These are phyloP conservation scores for Neodiprion lecontei DNA, from an alignment of 1,140 invertebrate species.

Conservation along the genomic window DNA sequence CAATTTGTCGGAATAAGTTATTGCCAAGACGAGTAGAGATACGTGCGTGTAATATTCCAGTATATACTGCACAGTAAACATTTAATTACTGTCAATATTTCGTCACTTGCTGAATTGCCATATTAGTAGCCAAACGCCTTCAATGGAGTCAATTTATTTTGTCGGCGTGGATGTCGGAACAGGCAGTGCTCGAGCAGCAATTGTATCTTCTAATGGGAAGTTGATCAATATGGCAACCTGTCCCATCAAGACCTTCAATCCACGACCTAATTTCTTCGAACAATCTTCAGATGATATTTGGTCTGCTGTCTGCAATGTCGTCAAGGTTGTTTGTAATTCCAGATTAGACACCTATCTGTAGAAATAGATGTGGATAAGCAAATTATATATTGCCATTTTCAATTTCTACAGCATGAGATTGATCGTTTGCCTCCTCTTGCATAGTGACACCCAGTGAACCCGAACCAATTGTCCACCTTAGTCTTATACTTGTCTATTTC, in stretches of 20 bases:
- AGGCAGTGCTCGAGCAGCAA: conserved; percentile 83
- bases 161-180: conserved; percentile 95
- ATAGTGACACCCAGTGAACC: too few species aligned
- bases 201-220: conserved; percentile 74
- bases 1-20: too few species aligned
- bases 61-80: too few species aligned
- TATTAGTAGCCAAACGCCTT: not conserved
- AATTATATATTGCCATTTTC: not conserved
- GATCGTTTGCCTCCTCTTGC: not conserved
- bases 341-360: too few species aligned
- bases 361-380: too few species aligned
- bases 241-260: conserved; percentile 80
- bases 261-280: conserved; percentile 81
- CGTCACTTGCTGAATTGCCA: too few species aligned
- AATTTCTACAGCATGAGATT: not conserved
- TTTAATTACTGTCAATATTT: too few species aligned
- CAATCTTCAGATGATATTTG: conserved; percentile 95
- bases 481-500: too few species aligned
- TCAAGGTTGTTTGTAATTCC: conserved; percentile 67
- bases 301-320: conserved; percentile 71
- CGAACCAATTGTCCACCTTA: too few species aligned
- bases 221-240: conserved; percentile 70
- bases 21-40: too few species aligned
- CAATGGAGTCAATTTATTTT: conserved; percentile 66
- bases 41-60: too few species aligned